Conservation (phyloP, 2,797 vertebrate species). For the Antennarius maculatus region DNA sequence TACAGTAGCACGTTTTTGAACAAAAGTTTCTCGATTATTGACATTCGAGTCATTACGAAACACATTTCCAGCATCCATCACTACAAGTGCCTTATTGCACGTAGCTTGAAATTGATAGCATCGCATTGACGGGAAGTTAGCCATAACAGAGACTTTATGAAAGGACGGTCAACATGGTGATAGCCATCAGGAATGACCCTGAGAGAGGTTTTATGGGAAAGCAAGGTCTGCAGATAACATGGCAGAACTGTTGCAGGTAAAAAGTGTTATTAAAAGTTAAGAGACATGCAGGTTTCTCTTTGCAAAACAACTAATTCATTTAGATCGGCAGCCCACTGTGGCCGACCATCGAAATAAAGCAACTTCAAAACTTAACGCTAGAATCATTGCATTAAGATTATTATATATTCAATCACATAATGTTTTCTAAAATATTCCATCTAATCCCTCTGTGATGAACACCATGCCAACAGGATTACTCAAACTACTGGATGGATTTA, state of each 20-base stretch:
- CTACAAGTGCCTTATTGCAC: conserved; percentile 36
- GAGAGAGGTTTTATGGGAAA: conserved; percentile 60
- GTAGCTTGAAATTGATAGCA: conserved; percentile 44
- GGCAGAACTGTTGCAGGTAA: conserved; percentile 51
- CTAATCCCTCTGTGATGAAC: too few relatives aligned
- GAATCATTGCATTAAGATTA: too few relatives aligned
- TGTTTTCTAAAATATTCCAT: too few relatives aligned
- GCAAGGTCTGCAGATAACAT: conserved; percentile 48
- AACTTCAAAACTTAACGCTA: too few relatives aligned
- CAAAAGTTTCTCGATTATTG: conserved; percentile 18
- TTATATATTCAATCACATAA: too few relatives aligned
- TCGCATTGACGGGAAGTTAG: conserved; percentile 45
- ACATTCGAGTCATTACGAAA: conserved; percentile 12
- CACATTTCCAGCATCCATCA: conserved; percentile 29
- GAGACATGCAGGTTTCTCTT: too few relatives aligned
- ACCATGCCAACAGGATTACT: too few relatives aligned
- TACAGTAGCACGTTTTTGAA: not conserved
- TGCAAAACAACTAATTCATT: too few relatives aligned
- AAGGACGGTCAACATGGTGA: conserved; percentile 32
- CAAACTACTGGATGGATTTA: not conserved
- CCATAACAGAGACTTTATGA: conserved; percentile 50
- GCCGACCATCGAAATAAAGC: too few relatives aligned
- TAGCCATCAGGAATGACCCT: conserved; percentile 61
- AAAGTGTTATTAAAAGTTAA: too few relatives aligned
- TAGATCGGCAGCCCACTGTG: too few relatives aligned